phyloP scores from a whole-genome alignment of 2,113 vertebrate genomes.

The Micronycteris hirsuta region DNA sequence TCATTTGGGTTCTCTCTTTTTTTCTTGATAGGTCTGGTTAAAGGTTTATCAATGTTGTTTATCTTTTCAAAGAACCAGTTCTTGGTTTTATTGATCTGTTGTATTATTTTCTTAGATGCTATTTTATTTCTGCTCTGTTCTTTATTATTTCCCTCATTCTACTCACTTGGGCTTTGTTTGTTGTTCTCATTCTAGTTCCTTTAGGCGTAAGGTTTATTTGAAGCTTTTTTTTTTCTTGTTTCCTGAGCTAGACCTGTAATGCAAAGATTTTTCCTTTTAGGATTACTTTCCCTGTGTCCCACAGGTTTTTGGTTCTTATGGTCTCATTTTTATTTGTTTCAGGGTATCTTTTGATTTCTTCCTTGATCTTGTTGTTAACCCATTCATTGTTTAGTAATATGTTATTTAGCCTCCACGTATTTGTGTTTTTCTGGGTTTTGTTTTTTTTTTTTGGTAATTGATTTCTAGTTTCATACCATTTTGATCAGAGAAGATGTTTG shows the following conservation, averaged over 20 bases:
- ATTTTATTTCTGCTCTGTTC: not conserved
- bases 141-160: not conserved
- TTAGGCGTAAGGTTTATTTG: not conserved
- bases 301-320: not conserved
- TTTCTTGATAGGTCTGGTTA: not conserved
- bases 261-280: not conserved
- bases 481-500: not conserved
- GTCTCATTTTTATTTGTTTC: not conserved
- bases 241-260: not conserved
- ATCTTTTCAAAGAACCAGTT: not conserved
- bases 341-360: not conserved
- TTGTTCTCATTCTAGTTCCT: not conserved
- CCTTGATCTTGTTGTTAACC: not conserved
- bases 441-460: not conserved
- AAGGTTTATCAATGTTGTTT: not conserved
- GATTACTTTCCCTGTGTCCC: not conserved
- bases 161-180: not conserved
- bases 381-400: not conserved
- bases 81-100: not conserved
- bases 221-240: not conserved
- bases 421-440: not conserved
- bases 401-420: not conserved
- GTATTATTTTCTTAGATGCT: not conserved
- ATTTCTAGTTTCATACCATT: not conserved
- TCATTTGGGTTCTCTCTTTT: not conserved